phyloP scores from a whole-genome alignment of 2,888 invertebrate species.

The Subacronicta megacephala region DNA sequence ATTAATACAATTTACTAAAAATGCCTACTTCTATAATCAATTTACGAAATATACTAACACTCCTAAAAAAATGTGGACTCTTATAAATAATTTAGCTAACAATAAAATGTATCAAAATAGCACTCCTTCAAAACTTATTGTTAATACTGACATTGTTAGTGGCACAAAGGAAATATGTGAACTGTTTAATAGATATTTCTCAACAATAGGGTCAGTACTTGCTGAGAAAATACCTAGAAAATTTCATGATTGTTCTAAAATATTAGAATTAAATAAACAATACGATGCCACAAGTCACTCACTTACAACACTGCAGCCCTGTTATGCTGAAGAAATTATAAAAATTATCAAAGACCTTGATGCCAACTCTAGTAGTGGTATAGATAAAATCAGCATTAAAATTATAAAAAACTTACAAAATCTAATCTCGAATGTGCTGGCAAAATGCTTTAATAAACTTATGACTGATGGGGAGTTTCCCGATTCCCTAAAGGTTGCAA shows the following conservation, averaged over 20 bases:
- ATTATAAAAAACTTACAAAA: slow-evolving; percentile 1
- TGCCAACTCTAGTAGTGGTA: no score
- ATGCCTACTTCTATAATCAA: not conserved
- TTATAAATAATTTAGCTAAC: no score
- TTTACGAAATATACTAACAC: not conserved
- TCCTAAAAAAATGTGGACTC: not conserved
- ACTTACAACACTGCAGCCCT: slow-evolving; percentile 2
- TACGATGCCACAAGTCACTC: no score
- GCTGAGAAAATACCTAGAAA: slow-evolving; percentile 6
- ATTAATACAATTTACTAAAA: not conserved
- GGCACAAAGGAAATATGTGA: not conserved
- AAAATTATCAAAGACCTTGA: slow-evolving; percentile 9
- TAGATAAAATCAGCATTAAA: no score
- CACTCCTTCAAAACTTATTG: no score
- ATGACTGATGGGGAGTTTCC: slow-evolving; percentile 6
- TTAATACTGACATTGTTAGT: no score
- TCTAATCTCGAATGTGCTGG: not conserved
- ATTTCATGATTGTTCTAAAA: slow-evolving; percentile 10
- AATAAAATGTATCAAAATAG: no score
- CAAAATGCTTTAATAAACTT: slow-evolving; percentile 6
- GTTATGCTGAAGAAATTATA: not conserved
- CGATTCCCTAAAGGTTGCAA: not conserved
- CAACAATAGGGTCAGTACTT: slow-evolving; percentile 9
- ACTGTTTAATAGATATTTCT: slow-evolving; percentile 18
- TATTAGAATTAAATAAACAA: no score